A percentile compares a stretch with the other conserved stretches of the same genome.
These are phyloP conservation scores for Cavia porcellus DNA, from an alignment of 2,113 vertebrate species.

Conservation along the genomic window DNA sequence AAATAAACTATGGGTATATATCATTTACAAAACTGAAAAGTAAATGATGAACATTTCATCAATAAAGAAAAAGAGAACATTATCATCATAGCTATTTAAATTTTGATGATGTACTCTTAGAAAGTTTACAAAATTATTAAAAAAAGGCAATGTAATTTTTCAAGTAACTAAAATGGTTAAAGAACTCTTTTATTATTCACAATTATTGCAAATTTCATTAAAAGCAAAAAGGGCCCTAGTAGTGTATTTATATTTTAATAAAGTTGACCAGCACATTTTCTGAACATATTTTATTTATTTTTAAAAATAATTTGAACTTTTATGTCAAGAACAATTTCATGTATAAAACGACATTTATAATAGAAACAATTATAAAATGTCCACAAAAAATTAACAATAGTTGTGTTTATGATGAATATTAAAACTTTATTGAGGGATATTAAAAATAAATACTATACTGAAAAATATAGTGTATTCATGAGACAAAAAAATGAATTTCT, in stretches of 20 bases:
- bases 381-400: conserved; percentile 25
- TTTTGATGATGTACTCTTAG: not conserved
- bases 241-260: not conserved
- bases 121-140: not conserved
- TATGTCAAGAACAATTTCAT: not conserved
- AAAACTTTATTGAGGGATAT: conserved; percentile 12
- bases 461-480: not conserved
- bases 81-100: not conserved
- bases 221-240: not conserved
- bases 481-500: not conserved
- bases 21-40: not conserved
- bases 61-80: not conserved
- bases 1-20: not conserved
- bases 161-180: not conserved
- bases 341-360: not conserved
- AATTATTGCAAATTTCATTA: not conserved
- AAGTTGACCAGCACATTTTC: not conserved
- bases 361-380: not conserved
- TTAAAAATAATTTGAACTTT: conserved; percentile 13
- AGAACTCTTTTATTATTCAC: not conserved
- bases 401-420: conserved; percentile 11
- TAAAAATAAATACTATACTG: conserved; percentile 24
- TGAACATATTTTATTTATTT: not conserved
- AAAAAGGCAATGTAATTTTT: not conserved
- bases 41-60: not conserved